A percentile compares a stretch with the other conserved stretches of the same genome.
Conservation (phyloP, 2,888 invertebrate species). For the Limnephilus auricula region DNA sequence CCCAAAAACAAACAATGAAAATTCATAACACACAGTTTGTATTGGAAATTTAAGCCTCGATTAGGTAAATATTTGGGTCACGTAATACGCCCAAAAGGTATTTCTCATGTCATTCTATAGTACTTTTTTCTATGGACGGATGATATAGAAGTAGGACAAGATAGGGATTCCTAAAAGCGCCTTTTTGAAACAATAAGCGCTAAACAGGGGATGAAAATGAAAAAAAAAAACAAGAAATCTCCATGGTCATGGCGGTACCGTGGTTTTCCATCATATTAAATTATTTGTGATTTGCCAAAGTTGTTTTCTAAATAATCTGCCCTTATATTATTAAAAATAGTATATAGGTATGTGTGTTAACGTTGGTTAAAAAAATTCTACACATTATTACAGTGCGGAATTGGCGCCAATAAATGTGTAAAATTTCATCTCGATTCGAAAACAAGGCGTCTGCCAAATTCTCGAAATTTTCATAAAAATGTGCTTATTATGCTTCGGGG, state of each 20-base stretch:
- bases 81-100: too few species aligned
- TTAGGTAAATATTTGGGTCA: too few species aligned
- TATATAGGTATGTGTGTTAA: too few species aligned
- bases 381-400: neutral
- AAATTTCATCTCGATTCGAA: neutral
- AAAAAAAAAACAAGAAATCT: too few species aligned
- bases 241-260: too few species aligned
- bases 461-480: slow-evolving; percentile 8
- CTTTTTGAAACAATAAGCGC: neutral
- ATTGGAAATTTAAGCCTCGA: too few species aligned
- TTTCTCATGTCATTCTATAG: too few species aligned
- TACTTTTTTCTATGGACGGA: neutral
- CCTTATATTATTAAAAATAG: too few species aligned
- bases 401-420: neutral
- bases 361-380: neutral
- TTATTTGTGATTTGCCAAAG: neutral
- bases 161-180: neutral
- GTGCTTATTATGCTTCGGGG: slow-evolving; percentile 28
- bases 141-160: neutral
- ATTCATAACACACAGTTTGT: too few species aligned
- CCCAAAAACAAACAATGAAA: too few species aligned
- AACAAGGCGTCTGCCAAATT: neutral
- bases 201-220: neutral
- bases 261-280: too few species aligned
- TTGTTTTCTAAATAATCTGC: neutral